phyloP scores from a whole-genome alignment of 2,797 vertebrate species.

The Smutsia gigantea region DNA sequence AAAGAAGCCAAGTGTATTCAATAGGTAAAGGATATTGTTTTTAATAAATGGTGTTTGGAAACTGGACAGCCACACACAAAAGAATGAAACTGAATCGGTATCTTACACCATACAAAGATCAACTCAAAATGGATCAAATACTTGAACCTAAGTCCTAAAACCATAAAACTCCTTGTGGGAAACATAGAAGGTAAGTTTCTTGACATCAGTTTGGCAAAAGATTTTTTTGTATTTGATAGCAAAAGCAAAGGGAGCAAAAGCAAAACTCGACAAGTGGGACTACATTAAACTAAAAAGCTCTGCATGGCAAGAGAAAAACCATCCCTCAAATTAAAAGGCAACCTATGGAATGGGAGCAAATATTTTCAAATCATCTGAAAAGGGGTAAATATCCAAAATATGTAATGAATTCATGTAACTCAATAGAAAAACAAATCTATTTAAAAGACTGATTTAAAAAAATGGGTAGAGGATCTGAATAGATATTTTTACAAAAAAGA shows the following conservation, averaged over 20 bases:
- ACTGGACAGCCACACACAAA: background rate
- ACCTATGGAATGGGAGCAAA: no score
- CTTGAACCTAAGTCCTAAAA: background rate
- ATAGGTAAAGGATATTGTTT: background rate
- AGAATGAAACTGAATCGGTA: background rate
- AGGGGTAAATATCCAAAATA: background rate
- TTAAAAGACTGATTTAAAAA: background rate
- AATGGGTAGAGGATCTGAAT: no score
- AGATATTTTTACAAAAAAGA: background rate
- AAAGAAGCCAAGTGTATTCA: background rate
- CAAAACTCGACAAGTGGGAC: background rate
- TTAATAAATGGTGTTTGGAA: background rate
- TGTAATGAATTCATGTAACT: background rate
- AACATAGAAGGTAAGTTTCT: background rate
- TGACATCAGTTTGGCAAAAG: background rate
- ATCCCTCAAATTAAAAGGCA: background rate
- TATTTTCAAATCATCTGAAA: background rate
- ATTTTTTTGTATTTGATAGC: background rate
- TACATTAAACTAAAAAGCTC: background rate
- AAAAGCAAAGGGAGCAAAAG: background rate
- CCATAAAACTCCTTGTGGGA: background rate
- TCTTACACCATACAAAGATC: background rate
- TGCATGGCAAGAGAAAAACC: background rate
- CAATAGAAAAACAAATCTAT: background rate
- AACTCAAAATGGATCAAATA: background rate